Conservation (phyloP, 1,140 invertebrate genomes). For the Leptopilina boulardi region DNA sequence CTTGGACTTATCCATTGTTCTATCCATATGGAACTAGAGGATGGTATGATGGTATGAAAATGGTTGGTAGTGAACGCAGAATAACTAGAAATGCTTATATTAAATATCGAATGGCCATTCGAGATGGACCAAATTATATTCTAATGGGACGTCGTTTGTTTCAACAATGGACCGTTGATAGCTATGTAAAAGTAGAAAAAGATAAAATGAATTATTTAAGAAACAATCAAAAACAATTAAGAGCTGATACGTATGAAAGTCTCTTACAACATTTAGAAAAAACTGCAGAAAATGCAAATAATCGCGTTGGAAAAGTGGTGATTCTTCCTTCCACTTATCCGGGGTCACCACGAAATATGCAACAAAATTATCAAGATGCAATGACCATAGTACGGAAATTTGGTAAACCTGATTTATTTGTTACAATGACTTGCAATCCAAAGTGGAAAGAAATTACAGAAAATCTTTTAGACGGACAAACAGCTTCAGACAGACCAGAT, state of each 20-base stretch:
- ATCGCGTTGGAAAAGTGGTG: conserved; percentile 48
- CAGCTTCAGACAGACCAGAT: conserved; percentile 57
- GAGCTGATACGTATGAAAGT: conserved; percentile 39
- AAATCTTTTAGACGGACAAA: conserved; percentile 58
- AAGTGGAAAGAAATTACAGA: conserved; percentile 61
- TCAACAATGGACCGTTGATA: neutral
- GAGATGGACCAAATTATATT: conserved; percentile 32
- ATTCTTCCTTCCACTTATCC: conserved; percentile 68
- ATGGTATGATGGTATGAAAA: conserved; percentile 34
- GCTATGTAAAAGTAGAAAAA: conserved; percentile 39
- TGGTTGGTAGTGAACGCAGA: conserved; percentile 32
- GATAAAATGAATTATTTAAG: conserved; percentile 39
- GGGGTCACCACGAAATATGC: conserved; percentile 67
- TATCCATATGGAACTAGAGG: conserved; percentile 38
- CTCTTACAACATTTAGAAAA: conserved; percentile 43
- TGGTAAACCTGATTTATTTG: too few species aligned
- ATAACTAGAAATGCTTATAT: conserved; percentile 41
- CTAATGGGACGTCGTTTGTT: conserved; percentile 20
- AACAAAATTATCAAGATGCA: conserved; percentile 70
- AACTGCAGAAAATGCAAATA: conserved; percentile 42
- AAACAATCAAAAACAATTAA: conserved; percentile 39
- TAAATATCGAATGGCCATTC: conserved; percentile 46
- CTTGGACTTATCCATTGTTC: conserved; percentile 41
- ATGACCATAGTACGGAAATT: conserved; percentile 71
- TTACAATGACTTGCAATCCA: conserved; percentile 75